These are phyloP conservation scores for Paradoxurus hermaphroditus DNA, from an alignment of 2,113 vertebrate genomes.

Conservation along the genomic window DNA sequence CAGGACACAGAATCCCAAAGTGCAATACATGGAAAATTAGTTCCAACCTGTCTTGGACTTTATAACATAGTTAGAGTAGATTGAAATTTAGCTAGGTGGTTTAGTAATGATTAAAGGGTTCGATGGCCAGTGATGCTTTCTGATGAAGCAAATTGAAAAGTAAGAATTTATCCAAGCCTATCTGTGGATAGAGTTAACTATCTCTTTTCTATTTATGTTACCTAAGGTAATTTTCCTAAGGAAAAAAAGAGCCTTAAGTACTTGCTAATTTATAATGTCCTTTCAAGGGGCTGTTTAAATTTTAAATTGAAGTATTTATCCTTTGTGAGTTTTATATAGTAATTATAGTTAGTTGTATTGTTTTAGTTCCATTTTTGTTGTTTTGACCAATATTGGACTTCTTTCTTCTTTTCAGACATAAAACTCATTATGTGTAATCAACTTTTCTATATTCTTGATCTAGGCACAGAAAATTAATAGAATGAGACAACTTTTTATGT, in stretches of 20 bases:
- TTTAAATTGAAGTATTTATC: constrained; percentile 26
- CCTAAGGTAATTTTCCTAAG: background rate
- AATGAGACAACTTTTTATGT: background rate
- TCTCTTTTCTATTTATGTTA: constrained; percentile 5
- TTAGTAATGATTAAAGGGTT: constrained; percentile 19
- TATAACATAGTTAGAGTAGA: background rate
- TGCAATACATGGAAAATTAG: background rate
- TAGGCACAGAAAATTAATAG: background rate
- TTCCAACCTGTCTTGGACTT: background rate
- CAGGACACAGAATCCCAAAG: background rate
- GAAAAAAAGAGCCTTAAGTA: background rate
- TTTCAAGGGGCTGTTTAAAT: background rate
- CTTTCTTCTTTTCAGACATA: background rate
- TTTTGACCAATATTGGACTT: background rate
- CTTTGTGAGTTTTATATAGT: background rate
- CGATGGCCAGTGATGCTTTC: background rate
- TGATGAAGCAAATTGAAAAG: background rate
- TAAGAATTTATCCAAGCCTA: background rate
- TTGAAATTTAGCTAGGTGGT: constrained; percentile 28
- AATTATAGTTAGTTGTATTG: background rate
- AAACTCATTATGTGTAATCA: background rate
- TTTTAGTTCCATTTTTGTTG: background rate
- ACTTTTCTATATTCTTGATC: background rate
- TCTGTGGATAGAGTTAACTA: background rate
- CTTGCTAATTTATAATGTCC: background rate